These are phyloP conservation scores for Acrocephalus arundinaceus DNA, from an alignment of 2,113 vertebrate species.

Conservation along the genomic window DNA sequence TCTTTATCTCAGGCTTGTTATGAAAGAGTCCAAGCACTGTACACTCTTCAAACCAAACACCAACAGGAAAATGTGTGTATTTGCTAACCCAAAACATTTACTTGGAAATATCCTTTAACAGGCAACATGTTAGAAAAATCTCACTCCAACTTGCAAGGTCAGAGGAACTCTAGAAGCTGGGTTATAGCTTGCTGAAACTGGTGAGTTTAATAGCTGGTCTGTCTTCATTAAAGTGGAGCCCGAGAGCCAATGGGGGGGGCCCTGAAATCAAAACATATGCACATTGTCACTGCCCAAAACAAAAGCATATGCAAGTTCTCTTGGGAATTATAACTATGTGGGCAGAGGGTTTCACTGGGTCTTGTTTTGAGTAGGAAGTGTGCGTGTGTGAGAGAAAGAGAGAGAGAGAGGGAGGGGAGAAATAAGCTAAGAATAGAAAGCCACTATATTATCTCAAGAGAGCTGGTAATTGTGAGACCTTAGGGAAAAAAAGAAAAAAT, in stretches of 20 bases:
- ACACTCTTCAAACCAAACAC: background rate
- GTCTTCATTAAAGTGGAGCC: slow-evolving; percentile 37
- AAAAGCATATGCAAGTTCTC: slow-evolving; percentile 67
- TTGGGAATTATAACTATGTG: slow-evolving; percentile 53
- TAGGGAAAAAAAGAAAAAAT: background rate
- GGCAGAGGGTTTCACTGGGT: slow-evolving; percentile 61
- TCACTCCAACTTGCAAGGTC: slow-evolving; percentile 11
- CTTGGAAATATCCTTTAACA: background rate
- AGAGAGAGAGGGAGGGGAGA: background rate
- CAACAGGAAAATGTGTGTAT: background rate
- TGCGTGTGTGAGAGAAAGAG: background rate
- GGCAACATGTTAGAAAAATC: background rate
- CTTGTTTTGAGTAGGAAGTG: slow-evolving; percentile 62
- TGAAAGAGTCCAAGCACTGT: background rate
- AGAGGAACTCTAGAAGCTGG: background rate
- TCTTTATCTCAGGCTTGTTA: background rate
- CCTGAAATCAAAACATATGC: slow-evolving; percentile 62
- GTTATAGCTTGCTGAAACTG: background rate
- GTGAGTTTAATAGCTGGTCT: slow-evolving; percentile 11
- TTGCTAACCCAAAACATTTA: slow-evolving; percentile 21
- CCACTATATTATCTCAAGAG: slow-evolving; percentile 26
- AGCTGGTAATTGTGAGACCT: slow-evolving; percentile 14
- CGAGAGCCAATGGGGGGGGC: background rate
- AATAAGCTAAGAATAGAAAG: slow-evolving; percentile 56
- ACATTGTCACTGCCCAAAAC: slow-evolving; percentile 64